phyloP scores from a whole-genome alignment of 2,113 vertebrate genomes.

The Sminthopsis crassicaudata region DNA sequence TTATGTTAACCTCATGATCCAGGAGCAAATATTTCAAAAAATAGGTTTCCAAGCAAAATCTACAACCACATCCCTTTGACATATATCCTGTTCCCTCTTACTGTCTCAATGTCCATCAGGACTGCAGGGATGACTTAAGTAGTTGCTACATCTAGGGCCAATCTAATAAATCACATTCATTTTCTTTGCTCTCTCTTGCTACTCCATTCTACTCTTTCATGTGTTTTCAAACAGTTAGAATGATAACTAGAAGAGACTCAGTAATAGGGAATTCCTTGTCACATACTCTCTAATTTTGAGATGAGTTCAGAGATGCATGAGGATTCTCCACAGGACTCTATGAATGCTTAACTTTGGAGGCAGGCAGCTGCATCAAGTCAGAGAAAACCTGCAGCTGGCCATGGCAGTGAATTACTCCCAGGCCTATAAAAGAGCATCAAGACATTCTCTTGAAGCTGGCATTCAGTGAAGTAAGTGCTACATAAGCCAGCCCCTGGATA shows the following conservation, averaged over 20 bases:
- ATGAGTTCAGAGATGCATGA: background rate
- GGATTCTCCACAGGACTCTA: background rate
- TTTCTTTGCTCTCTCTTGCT: background rate
- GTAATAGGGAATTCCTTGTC: background rate
- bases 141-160: background rate
- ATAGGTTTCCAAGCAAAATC: background rate
- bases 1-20: background rate
- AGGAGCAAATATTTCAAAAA: background rate
- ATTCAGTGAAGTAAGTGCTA: background rate
- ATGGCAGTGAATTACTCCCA: background rate
- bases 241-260: background rate
- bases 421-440: background rate
- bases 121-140: background rate
- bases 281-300: conserved; percentile 1
- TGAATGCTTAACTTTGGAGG: background rate
- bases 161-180: background rate
- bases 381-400: background rate
- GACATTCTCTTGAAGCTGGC: background rate
- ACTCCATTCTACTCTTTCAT: background rate
- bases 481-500: background rate
- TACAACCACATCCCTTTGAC: too few relatives aligned
- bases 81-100: background rate
- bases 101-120: background rate
- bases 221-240: background rate
- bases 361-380: background rate